Evolutionary conservation across 2,797 vertebrate species (phyloP).

Genomic region (Enteromius radiatus): DNA sequence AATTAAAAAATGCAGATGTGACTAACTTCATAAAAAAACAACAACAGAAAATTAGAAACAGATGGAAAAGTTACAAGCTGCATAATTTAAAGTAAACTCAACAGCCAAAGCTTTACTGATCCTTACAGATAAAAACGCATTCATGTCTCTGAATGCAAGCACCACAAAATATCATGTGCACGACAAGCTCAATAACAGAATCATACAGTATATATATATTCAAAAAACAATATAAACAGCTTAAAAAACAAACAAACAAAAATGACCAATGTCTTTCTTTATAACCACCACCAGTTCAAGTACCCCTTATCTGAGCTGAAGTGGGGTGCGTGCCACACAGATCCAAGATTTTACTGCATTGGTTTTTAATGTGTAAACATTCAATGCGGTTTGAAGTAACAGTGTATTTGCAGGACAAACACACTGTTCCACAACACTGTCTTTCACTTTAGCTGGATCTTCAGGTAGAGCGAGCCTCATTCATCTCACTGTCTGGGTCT

Average conservation of each 20-base stretch:
- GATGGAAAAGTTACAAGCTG: neutral
- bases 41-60: constrained; percentile 38
- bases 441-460: constrained; percentile 12
- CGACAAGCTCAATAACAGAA: constrained; percentile 42
- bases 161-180: constrained; percentile 47
- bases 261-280: constrained; percentile 1
- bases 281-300: constrained; percentile 32
- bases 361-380: constrained; percentile 41
- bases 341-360: constrained; percentile 26
- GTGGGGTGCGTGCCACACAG: neutral
- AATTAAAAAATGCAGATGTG: constrained; percentile 1
- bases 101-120: constrained; percentile 34
- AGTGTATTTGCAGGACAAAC: constrained; percentile 18
- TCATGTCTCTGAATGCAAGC: constrained; percentile 53
- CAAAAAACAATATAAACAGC: constrained; percentile 44
- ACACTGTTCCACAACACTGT: constrained; percentile 10
- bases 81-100: constrained; percentile 30
- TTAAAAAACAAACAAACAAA: constrained; percentile 12
- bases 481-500: constrained; percentile 54
- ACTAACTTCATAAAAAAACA: constrained; percentile 40
- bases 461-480: neutral
- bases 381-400: constrained; percentile 34
- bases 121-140: constrained; percentile 45
- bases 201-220: constrained; percentile 24
- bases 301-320: constrained; percentile 8